Evolutionary conservation across 2,888 invertebrate genomes (phyloP).

Genomic region (Eudemis profundana): DNA sequence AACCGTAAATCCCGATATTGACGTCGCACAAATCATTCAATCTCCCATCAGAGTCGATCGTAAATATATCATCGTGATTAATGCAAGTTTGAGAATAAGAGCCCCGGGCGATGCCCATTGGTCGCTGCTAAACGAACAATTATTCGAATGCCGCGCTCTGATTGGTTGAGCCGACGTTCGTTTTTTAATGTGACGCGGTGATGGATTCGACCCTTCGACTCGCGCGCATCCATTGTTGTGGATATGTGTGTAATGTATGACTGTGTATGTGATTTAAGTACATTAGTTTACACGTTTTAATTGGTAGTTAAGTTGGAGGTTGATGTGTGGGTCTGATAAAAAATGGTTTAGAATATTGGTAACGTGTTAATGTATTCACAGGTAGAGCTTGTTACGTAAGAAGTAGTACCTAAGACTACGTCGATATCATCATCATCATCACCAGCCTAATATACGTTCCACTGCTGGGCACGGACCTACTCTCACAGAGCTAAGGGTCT

Average conservation of each 20-base stretch:
- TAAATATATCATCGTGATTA: slow-evolving; percentile 78
- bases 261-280: slow-evolving; percentile 31
- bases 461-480: too few relatives aligned
- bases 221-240: slow-evolving; percentile 67
- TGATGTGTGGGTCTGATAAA: neutral
- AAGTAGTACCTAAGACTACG: too few relatives aligned
- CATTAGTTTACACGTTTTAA: slow-evolving; percentile 28
- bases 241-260: slow-evolving; percentile 46
- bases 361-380: too few relatives aligned
- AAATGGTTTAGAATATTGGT: neutral
- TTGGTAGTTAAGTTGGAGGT: slow-evolving; percentile 7
- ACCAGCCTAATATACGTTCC: too few relatives aligned
- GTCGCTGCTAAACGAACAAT: slow-evolving; percentile 77
- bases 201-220: slow-evolving; percentile 83
- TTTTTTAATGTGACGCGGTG: slow-evolving; percentile 80
- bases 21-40: slow-evolving; percentile 81
- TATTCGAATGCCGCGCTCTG: slow-evolving; percentile 77
- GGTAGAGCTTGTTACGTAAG: too few relatives aligned
- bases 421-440: too few relatives aligned
- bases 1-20: slow-evolving; percentile 75
- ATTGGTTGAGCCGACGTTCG: slow-evolving; percentile 70
- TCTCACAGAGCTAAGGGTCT: too few relatives aligned
- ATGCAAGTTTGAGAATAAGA: slow-evolving; percentile 73
- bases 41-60: slow-evolving; percentile 71
- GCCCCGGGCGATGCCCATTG: slow-evolving; percentile 76